Percentiles rank a stretch among this genome's conserved stretches.
Conservation (phyloP, 2,888 invertebrate species). For the Galerucella nymphaeae region DNA sequence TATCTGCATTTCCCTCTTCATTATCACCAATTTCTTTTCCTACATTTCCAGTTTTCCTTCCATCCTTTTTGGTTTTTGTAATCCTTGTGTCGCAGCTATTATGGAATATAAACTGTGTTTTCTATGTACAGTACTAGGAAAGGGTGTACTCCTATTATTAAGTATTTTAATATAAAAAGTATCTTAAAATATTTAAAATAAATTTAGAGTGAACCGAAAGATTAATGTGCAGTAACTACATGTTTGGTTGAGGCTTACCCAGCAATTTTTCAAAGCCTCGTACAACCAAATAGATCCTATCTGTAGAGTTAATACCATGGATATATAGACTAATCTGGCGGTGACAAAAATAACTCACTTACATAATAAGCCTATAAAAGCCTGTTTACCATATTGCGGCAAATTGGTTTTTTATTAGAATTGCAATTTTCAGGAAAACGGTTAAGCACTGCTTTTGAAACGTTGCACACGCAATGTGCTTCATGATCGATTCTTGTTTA, state of each 20-base stretch:
- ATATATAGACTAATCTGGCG: conserved; percentile 17
- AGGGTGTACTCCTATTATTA: too few species aligned
- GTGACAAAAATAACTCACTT: conserved; percentile 32
- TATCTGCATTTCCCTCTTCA: too few species aligned
- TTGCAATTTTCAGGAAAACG: conserved; percentile 37
- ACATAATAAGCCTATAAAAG: conserved; percentile 34
- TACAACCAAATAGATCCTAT: conserved; percentile 21
- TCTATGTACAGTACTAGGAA: too few species aligned
- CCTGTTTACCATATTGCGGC: conserved; percentile 35
- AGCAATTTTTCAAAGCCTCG: conserved; percentile 19
- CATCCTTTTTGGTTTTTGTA: too few species aligned
- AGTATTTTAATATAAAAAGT: too few species aligned
- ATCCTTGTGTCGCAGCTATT: too few species aligned
- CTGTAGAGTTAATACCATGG: conserved; percentile 7
- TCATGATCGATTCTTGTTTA: conserved; percentile 37
- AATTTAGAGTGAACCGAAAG: too few species aligned
- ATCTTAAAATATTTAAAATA: too few species aligned
- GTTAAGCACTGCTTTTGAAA: conserved; percentile 38
- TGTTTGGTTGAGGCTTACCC: conserved; percentile 7
- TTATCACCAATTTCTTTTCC: too few species aligned
- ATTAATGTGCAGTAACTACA: conserved; percentile 8
- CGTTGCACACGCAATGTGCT: conserved; percentile 40
- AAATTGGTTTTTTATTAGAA: conserved; percentile 37
- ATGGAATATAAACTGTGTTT: too few species aligned
- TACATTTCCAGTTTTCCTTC: too few species aligned